Evolutionary conservation across 53 echinoderm and acorn worm species (phyloP).

Genomic region (Echinarachnius parma): DNA sequence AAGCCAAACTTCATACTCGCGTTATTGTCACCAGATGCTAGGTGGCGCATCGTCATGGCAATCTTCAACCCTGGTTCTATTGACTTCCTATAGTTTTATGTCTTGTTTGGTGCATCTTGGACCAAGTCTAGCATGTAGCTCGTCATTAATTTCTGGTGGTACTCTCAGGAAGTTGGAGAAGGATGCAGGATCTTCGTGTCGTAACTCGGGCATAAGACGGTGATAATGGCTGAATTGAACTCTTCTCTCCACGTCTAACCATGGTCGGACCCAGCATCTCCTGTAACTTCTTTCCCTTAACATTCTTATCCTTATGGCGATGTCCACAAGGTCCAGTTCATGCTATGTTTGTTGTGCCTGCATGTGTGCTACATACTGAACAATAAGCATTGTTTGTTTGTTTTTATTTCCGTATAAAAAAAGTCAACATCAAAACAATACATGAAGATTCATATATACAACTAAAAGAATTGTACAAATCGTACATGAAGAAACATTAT

Average conservation of each 20-base stretch:
- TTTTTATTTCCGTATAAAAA: no score
- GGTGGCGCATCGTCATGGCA: constrained; percentile 18
- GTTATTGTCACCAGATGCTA: background rate
- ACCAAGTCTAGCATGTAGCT: constrained; percentile 17
- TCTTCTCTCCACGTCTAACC: constrained; percentile 13
- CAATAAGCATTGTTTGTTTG: no score
- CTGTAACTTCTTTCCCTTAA: background rate
- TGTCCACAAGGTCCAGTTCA: no score
- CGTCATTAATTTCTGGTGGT: constrained; percentile 32
- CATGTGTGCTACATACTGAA: no score
- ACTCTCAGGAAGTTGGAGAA: constrained; percentile 27
- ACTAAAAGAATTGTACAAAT: no score
- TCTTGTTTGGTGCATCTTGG: constrained; percentile 21
- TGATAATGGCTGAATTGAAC: constrained; percentile 2
- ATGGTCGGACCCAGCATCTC: constrained; percentile 26
- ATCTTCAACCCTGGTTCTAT: constrained; percentile 14
- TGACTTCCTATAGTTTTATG: background rate
- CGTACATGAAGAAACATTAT: no score
- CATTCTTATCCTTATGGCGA: no score
- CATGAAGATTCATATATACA: no score
- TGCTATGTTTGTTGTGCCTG: no score
- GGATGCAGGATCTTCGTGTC: constrained; percentile 7
- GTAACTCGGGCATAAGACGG: constrained; percentile 14
- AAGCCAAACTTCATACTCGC: background rate
- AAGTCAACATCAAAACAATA: no score